These are phyloP conservation scores for Apeira syringaria DNA, from an alignment of 2,888 invertebrate genomes.

Conservation along the genomic window DNA sequence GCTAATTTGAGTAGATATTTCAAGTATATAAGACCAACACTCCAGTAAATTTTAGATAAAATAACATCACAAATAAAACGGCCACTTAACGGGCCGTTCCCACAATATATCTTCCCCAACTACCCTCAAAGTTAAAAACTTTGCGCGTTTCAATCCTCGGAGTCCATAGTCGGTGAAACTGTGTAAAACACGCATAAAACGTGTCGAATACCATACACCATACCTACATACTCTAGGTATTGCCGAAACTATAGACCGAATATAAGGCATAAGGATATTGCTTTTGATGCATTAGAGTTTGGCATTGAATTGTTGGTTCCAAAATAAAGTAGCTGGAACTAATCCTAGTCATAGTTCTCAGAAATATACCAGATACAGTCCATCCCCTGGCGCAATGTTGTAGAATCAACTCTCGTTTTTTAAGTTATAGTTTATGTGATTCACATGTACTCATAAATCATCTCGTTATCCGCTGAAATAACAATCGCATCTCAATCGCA, in stretches of 20 bases:
- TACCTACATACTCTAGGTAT: neutral
- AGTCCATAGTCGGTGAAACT: slow-evolving; percentile 16
- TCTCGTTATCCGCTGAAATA: too few species aligned
- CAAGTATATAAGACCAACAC: too few species aligned
- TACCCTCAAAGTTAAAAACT: slow-evolving; percentile 18
- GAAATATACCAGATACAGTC: too few species aligned
- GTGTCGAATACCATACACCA: slow-evolving; percentile 17
- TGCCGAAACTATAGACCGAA: neutral
- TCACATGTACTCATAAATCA: too few species aligned
- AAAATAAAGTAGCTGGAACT: too few species aligned
- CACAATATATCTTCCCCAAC: slow-evolving; percentile 7
- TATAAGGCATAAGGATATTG: neutral
- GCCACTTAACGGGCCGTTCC: slow-evolving; percentile 2
- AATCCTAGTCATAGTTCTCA: too few species aligned
- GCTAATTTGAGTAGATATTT: too few species aligned
- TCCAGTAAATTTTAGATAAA: slow-evolving; percentile 1
- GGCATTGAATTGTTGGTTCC: too few species aligned
- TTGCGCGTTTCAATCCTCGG: slow-evolving; percentile 17
- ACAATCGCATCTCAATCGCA: too few species aligned
- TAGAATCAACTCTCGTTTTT: too few species aligned
- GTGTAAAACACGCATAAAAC: slow-evolving; percentile 28
- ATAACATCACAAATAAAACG: slow-evolving; percentile 1
- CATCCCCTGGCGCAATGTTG: too few species aligned
- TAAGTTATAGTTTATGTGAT: too few species aligned
- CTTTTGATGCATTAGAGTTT: neutral